phyloP scores from a whole-genome alignment of 2,113 vertebrate genomes.

The Spheniscus mendiculus region DNA sequence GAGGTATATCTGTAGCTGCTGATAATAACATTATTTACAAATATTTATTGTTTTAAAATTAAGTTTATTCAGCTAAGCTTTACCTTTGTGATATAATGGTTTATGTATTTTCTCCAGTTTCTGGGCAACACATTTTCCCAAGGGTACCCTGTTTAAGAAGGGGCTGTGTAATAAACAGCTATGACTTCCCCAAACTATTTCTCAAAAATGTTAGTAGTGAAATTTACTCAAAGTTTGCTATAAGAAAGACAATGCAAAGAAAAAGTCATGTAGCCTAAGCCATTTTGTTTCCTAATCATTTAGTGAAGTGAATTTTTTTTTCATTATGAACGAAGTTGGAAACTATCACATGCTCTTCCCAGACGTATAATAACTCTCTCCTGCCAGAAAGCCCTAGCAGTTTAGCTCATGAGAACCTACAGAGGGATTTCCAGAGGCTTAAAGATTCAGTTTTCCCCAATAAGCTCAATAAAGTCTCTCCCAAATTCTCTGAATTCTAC shows the following conservation, averaged over 20 bases:
- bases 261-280: neutral
- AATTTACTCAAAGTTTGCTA: neutral
- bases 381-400: neutral
- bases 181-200: neutral
- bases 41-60: neutral
- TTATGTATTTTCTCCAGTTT: neutral
- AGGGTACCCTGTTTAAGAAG: neutral
- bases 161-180: rapidly evolving
- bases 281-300: neutral
- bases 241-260: neutral
- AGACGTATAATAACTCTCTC: neutral
- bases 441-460: neutral
- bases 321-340: neutral
- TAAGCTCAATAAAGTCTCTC: neutral
- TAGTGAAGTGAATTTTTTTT: neutral
- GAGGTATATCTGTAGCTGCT: neutral
- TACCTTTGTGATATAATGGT: neutral
- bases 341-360: neutral
- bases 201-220: neutral
- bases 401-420: neutral
- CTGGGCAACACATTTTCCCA: neutral
- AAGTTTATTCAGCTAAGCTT: neutral
- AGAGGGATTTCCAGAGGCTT: neutral
- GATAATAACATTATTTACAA: neutral
- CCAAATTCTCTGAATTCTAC: constrained; percentile 7